Evolutionary conservation across 2,797 vertebrate genomes (phyloP).

Genomic region (Girardinus metallicus): DNA sequence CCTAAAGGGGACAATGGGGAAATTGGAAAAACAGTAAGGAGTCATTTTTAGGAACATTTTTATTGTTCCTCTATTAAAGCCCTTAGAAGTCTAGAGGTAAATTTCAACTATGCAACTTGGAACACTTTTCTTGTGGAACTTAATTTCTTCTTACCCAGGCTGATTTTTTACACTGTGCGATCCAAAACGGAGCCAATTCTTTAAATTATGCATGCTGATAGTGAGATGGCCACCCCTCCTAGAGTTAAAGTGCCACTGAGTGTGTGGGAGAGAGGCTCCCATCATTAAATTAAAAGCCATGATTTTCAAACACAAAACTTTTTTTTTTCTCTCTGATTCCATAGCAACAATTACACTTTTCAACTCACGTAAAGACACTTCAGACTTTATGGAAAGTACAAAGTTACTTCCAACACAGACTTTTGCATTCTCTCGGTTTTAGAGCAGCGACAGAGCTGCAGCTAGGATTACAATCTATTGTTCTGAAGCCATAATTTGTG

Average conservation of each 20-base stretch:
- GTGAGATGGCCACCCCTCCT: neutral
- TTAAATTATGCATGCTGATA: neutral
- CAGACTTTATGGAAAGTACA: neutral
- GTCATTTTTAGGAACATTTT: neutral
- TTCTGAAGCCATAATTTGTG: neutral
- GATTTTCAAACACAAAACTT: neutral
- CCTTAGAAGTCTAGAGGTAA: neutral
- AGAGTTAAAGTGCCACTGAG: neutral
- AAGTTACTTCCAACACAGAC: neutral
- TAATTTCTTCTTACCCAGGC: neutral
- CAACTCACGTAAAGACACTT: neutral
- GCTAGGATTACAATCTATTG: neutral
- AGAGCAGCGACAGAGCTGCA: neutral
- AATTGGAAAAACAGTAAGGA: conserved; percentile 81
- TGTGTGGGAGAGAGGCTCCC: neutral
- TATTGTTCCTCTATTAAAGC: neutral
- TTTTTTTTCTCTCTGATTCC: neutral
- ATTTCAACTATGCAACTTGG: neutral
- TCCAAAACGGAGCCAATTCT: neutral
- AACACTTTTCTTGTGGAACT: neutral
- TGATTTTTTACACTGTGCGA: neutral
- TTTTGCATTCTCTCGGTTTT: neutral
- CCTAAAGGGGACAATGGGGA: conserved; percentile 90
- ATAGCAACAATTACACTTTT: neutral
- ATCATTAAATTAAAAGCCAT: neutral